Evolutionary conservation across 2,797 vertebrate species (phyloP), one percentile per base, ranked within the genome.

Genomic region (Petrocephalus schoutedeni): DNA sequence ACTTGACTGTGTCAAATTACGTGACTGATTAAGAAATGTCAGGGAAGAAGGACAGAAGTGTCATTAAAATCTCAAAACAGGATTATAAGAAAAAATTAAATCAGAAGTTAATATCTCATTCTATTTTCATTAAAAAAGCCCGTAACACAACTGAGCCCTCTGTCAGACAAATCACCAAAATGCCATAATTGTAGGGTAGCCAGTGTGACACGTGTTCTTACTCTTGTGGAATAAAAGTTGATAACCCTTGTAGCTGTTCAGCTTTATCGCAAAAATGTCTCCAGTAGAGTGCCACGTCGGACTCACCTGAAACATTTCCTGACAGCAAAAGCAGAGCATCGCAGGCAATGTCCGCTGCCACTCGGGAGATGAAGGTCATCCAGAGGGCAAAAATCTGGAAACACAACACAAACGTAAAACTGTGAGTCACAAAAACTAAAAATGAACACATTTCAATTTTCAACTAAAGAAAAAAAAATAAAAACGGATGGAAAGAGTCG

Each of bases 251-350:
- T 10, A 82, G 74, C 41, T 82, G 19, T 51, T 82, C 36, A n/a
- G 36, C n/a, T 51, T 19, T n/a, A 16, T 45, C 45, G 10, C 2
- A 21, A 49, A 45, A 45, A 49, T 21, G 19, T 82, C 45, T 49
- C 32, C 74, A 82, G 41, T 82, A 82, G 74, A 57, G 53, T 28
- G 53, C 6, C 53, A 59, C 10, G 32, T 36, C 1, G 1, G 16
- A 28, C 84, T 86, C 57, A 88, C 88, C 85, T 74, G 88, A 77
- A 51, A 88, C 23, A 67, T 88, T 88, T 77, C 64, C 88, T 77
- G 88, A 88, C 0, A 86, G 51, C 61, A 86, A 21, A 32, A 88
- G 64, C 51, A 88, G 64, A 36, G 84, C 49, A 49, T 86, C 88
- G 57, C 88, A 88, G 64, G 88, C 64, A 32, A 77, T n/a, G 10